A percentile compares a stretch with the other conserved stretches of the same genome.
These are phyloP conservation scores for Acrobasis suavella DNA, from an alignment of 2,888 invertebrate species.

Conservation along the genomic window DNA sequence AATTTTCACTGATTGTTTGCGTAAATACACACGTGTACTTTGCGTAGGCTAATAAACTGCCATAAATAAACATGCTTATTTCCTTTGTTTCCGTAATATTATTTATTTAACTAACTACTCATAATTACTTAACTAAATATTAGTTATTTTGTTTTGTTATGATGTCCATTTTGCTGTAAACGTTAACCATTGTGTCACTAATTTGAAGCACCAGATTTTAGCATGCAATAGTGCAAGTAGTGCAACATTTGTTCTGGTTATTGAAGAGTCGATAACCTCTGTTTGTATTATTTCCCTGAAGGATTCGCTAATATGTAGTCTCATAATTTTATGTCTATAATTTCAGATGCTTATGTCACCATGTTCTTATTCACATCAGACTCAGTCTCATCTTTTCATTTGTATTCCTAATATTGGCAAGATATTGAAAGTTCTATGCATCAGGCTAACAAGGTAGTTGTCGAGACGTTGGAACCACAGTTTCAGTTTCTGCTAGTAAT, in stretches of 20 bases:
- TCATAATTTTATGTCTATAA: slow-evolving; percentile 42
- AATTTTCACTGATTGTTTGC: slow-evolving; percentile 67
- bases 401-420: too few species aligned
- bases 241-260: slow-evolving; percentile 49
- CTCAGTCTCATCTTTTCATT: too few species aligned
- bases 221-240: slow-evolving; percentile 31
- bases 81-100: neutral
- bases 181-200: slow-evolving; percentile 17
- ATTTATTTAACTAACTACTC: too few species aligned
- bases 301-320: slow-evolving; percentile 48
- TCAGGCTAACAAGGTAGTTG: neutral
- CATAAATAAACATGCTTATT: slow-evolving; percentile 22
- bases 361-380: too few species aligned
- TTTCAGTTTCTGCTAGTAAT: neutral
- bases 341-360: too few species aligned
- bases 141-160: slow-evolving; percentile 33
- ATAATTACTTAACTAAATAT: slow-evolving; percentile 21
- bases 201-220: slow-evolving; percentile 33
- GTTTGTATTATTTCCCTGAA: slow-evolving; percentile 44
- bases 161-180: neutral
- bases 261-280: slow-evolving; percentile 46
- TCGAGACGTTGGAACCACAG: neutral
- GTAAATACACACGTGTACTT: slow-evolving; percentile 59
- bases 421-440: slow-evolving; percentile 17
- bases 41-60: slow-evolving; percentile 59